Conservation (phyloP, 1,140 invertebrate species). For the Neodiprion fabricii region DNA sequence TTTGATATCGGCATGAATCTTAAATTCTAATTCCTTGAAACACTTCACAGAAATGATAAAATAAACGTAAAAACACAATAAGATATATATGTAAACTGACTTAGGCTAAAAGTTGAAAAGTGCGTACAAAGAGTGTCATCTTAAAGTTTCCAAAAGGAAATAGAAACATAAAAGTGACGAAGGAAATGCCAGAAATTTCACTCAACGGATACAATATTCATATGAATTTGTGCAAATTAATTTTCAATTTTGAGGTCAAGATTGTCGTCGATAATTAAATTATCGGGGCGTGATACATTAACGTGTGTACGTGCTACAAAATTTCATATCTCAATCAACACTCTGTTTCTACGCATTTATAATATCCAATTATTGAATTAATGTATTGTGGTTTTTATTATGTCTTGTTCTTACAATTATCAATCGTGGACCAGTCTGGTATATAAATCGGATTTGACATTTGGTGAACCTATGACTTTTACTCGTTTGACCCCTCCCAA, state of each 20-base stretch:
- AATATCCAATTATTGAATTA: background rate
- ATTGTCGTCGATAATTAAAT: no score
- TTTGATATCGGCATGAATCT: constrained; percentile 25
- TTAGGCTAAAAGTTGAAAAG: no score
- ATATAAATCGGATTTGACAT: constrained; percentile 42
- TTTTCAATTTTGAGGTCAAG: no score
- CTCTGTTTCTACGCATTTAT: background rate
- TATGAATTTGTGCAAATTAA: no score
- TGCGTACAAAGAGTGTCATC: no score
- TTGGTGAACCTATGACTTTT: constrained; percentile 42
- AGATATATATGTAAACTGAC: background rate
- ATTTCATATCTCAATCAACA: background rate
- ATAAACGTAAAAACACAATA: background rate
- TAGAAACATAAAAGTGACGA: no score
- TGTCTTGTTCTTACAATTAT: constrained; percentile 29
- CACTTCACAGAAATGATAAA: background rate
- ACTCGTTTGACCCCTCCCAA: constrained; percentile 35
- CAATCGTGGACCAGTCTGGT: constrained; percentile 23
- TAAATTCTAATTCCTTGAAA: constrained; percentile 9
- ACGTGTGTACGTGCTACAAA: background rate
- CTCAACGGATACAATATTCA: no score
- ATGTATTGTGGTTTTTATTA: constrained; percentile 24
- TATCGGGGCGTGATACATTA: no score
- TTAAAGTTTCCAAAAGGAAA: no score
- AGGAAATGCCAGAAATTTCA: no score